Evolutionary conservation across 2,113 vertebrate genomes (phyloP), one percentile per base, ranked within the genome.

Genomic region (Pteronura brasiliensis): DNA sequence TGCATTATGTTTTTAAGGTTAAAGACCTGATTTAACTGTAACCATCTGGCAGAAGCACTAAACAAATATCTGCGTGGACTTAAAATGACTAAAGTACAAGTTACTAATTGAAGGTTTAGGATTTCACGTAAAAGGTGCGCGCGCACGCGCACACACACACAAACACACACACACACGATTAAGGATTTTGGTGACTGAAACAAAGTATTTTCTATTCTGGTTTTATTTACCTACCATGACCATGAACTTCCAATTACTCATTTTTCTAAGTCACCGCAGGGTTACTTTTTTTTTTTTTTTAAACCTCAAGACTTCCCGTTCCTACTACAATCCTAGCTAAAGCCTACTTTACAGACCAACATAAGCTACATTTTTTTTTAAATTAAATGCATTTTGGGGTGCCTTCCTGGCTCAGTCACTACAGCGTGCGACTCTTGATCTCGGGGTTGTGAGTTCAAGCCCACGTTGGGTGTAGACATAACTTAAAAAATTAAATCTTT

Each of bases 41-140:
- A 89, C 61, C n/a, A 42, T 65, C 69, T 88, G 83, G 49, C 90
- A 94, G 71, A 91, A 27, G 20, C 61, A 85, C 79, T 97, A 79
- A 95, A 80, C 81, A 96, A 95, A 94, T 52, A 63, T 15, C 88
- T 76, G 17, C 15, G 27, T 27, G 93, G 82, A 95, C 72, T 88
- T 88, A 79, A 97, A 94, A 95, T 86, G 77, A 93, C 82, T 90
- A 49, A 95, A 97, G 88, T 93, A 57, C 81, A 94, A 97, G 83
- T 80, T 82, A 93, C 74, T 65, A 93, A 96, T 4, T 61, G 94
- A 95, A 92, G 42, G 61, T 74, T 83, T 44, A 36, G n/a, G n/a
- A 44, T 20, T 83, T 95, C 76, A 77, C 76, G n/a, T 57, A 63
- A 95, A 79, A 3, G 47, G 17, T 34, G 7, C 36, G n/a, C 25